Percentiles rank a stretch among this genome's conserved stretches.
Evolutionary conservation across 2,888 invertebrate genomes (phyloP).

Genomic region (Dascillus cervinus): DNA sequence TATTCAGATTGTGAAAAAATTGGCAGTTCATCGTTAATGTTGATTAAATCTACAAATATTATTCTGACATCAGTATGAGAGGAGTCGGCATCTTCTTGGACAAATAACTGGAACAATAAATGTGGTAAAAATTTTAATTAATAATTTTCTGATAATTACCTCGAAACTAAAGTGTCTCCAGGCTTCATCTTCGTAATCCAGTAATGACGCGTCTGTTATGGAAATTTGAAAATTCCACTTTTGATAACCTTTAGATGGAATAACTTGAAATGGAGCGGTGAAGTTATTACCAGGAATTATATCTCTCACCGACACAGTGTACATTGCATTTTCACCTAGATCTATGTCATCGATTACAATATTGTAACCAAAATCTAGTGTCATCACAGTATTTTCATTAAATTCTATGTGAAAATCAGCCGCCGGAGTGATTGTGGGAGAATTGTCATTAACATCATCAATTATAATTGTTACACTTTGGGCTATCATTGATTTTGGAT

Average conservation of each 20-base stretch:
- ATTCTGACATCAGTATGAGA: slow-evolving; percentile 23
- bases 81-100: slow-evolving; percentile 1
- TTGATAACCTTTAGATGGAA: slow-evolving; percentile 55
- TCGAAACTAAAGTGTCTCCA: slow-evolving; percentile 45
- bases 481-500: slow-evolving; percentile 18
- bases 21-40: slow-evolving; percentile 67
- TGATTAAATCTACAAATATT: slow-evolving; percentile 46
- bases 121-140: no score
- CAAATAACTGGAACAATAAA: slow-evolving; percentile 4
- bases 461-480: slow-evolving; percentile 36
- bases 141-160: slow-evolving; percentile 33
- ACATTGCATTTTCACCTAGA: slow-evolving; percentile 55
- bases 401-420: slow-evolving; percentile 40
- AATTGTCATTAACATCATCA: slow-evolving; percentile 58
- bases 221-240: slow-evolving; percentile 50
- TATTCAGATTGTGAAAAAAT: slow-evolving; percentile 45
- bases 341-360: slow-evolving; percentile 40
- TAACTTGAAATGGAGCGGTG: slow-evolving; percentile 50
- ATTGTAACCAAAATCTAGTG: slow-evolving; percentile 44
- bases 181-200: slow-evolving; percentile 51
- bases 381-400: slow-evolving; percentile 48
- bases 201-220: slow-evolving; percentile 45
- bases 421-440: slow-evolving; percentile 44
- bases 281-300: slow-evolving; percentile 24
- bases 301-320: slow-evolving; percentile 41